Evolutionary conservation across 2,888 invertebrate genomes (phyloP).

Genomic region (Tipula helvola): DNA sequence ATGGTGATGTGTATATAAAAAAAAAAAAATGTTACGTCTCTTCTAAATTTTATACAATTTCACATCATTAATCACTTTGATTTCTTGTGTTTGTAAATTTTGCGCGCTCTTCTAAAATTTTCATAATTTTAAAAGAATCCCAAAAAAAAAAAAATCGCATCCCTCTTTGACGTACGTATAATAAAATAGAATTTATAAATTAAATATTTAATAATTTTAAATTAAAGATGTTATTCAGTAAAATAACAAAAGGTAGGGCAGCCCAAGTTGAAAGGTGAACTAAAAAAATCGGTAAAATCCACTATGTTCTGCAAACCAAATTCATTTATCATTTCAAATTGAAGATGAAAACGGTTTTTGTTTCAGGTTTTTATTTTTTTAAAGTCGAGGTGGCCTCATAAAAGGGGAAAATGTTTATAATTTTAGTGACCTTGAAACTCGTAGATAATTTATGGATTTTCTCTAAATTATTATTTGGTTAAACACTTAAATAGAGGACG

Average conservation of each 20-base stretch:
- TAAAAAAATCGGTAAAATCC: not conserved
- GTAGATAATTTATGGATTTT: not conserved
- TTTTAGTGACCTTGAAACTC: not conserved
- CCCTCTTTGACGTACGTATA: not conserved
- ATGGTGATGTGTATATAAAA: not conserved
- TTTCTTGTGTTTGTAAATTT: not conserved
- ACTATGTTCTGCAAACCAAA: not conserved
- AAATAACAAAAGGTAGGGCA: not conserved
- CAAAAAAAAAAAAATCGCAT: not conserved
- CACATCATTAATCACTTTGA: not conserved
- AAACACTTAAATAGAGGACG: not conserved
- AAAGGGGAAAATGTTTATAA: not conserved
- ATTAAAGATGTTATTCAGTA: not conserved
- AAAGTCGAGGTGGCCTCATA: not conserved
- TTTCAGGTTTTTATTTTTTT: not conserved
- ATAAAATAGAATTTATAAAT: not conserved
- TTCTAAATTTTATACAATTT: not conserved
- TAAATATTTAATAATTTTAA: not conserved
- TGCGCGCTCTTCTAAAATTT: not conserved
- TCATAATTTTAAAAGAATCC: not conserved
- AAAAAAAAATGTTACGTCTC: not conserved
- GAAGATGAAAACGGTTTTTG: not conserved
- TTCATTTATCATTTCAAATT: not conserved
- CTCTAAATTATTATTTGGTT: not conserved
- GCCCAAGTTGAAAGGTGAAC: not conserved